A percentile compares a stretch with the other conserved stretches of the same genome.
These are phyloP conservation scores for Upupa epops DNA, from an alignment of 2,113 vertebrate genomes.

Conservation along the genomic window DNA sequence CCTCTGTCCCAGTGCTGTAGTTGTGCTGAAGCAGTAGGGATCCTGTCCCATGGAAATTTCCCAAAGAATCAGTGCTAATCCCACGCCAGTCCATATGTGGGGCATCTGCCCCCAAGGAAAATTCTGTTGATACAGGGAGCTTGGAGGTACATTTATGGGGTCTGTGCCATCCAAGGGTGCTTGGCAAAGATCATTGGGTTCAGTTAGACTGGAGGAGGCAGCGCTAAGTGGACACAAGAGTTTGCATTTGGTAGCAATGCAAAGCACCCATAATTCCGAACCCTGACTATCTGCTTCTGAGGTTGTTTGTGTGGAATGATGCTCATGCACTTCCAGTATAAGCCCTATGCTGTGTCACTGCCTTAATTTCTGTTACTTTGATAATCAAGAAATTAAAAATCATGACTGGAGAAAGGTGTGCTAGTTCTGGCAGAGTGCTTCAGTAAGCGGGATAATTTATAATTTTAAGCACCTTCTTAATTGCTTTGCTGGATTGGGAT, in stretches of 20 bases:
- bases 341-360: not conserved
- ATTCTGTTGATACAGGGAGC: not conserved
- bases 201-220: fast-evolving
- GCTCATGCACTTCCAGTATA: not conserved
- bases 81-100: not conserved
- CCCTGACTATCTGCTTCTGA: not conserved
- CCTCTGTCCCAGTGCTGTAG: not conserved
- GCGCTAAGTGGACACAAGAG: not conserved
- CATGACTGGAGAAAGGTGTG: not conserved
- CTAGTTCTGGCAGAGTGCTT: not conserved
- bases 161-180: not conserved
- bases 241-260: not conserved
- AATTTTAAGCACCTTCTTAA: constrained; percentile 25
- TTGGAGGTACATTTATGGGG: fast-evolving
- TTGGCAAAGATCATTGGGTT: not conserved
- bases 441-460: not conserved
- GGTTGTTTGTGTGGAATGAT: not conserved
- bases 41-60: not conserved
- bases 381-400: not conserved
- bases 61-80: not conserved
- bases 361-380: not conserved
- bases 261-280: not conserved
- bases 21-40: not conserved
- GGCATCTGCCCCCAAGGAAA: not conserved
- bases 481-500: not conserved